A percentile compares a stretch with the other conserved stretches of the same genome.
These are phyloP conservation scores for Hiodon tergisus DNA, from an alignment of 2,113 vertebrate genomes.

Conservation along the genomic window DNA sequence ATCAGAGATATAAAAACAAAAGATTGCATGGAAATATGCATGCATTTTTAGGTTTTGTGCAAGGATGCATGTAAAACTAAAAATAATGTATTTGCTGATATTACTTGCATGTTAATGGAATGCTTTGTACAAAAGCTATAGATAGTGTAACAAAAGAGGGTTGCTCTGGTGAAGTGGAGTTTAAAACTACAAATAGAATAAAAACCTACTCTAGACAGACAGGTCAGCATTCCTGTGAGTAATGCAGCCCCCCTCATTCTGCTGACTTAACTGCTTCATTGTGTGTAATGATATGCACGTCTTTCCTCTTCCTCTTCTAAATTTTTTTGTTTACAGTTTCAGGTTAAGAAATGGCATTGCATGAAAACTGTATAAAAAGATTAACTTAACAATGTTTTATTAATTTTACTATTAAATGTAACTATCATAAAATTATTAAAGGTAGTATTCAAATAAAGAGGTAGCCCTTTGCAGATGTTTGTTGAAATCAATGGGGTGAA, in stretches of 20 bases:
- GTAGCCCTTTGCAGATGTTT: too few relatives aligned
- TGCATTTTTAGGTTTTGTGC: background rate
- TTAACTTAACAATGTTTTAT: too few relatives aligned
- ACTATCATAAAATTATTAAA: too few relatives aligned
- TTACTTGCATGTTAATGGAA: conserved; percentile 22
- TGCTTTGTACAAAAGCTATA: conserved; percentile 28
- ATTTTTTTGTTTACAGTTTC: background rate
- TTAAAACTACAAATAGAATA: conserved; percentile 10
- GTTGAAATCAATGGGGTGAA: too few relatives aligned
- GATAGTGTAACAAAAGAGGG: conserved; percentile 27
- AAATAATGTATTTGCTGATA: background rate
- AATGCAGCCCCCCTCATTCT: conserved; percentile 39
- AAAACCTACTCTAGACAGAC: conserved; percentile 42
- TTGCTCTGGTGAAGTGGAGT: conserved; percentile 7
- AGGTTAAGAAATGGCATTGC: background rate
- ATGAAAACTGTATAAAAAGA: too few relatives aligned
- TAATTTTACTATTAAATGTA: too few relatives aligned
- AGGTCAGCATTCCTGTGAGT: conserved; percentile 58
- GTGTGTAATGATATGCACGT: conserved; percentile 29
- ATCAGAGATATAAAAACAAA: too few relatives aligned
- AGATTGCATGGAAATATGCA: too few relatives aligned
- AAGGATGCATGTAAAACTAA: background rate
- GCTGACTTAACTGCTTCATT: conserved; percentile 55
- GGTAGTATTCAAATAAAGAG: too few relatives aligned
- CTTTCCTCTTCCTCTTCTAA: background rate